phyloP scores from a whole-genome alignment of 1,140 invertebrate genomes.

The Drosophila baimaii region DNA sequence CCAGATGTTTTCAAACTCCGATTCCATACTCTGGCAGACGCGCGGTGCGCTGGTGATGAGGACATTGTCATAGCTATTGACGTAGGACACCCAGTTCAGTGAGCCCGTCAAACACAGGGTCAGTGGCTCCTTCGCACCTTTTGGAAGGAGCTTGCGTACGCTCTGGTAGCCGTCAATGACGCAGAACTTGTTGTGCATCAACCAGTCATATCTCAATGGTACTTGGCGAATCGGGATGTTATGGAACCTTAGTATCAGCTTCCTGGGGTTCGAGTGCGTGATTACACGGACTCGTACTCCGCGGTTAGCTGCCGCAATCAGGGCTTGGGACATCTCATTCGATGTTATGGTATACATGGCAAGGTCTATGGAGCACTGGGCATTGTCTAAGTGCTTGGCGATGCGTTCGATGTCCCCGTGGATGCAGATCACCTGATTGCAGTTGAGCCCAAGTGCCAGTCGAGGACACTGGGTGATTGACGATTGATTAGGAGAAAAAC shows the following conservation, averaged over 20 bases:
- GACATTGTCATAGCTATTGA: conserved; percentile 27
- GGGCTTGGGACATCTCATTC: background rate
- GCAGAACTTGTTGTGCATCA: conserved; percentile 52
- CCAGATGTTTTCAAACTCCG: conserved; percentile 40
- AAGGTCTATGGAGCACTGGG: conserved; percentile 25
- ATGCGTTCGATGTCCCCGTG: conserved; percentile 3
- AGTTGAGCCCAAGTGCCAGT: background rate
- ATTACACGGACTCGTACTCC: conserved; percentile 30
- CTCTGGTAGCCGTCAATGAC: conserved; percentile 39
- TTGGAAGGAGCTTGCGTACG: background rate
- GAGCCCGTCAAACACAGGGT: conserved; percentile 32
- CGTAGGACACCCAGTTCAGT: conserved; percentile 17
- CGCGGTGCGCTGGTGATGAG: conserved; percentile 24
- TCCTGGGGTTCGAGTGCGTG: background rate
- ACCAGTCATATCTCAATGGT: too few species aligned
- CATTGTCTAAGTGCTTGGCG: conserved; percentile 4
- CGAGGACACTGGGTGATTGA: background rate
- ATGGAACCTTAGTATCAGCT: background rate
- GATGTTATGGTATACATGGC: conserved; percentile 32
- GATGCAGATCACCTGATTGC: background rate
- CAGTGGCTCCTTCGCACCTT: background rate
- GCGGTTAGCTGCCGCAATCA: conserved; percentile 7
- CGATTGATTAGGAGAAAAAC: background rate
- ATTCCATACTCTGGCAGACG: conserved; percentile 16
- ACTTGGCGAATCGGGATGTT: background rate